Percentiles rank a stretch among this genome's conserved stretches.
Conservation (phyloP, 2,888 invertebrate species). For the Lasioglossum leucozonium region DNA sequence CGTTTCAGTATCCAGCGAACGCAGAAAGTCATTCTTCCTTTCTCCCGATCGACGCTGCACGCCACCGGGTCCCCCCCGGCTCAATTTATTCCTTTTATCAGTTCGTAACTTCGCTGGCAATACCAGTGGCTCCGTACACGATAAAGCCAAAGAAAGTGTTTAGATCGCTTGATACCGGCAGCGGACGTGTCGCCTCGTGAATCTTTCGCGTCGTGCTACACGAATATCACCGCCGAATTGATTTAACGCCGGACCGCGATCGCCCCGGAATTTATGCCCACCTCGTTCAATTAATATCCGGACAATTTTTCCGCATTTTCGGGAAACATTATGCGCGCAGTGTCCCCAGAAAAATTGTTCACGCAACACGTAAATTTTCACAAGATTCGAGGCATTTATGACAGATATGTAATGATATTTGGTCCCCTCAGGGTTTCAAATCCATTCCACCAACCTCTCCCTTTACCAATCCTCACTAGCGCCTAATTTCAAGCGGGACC, state of each 20-base stretch:
- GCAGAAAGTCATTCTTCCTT: constrained; percentile 67
- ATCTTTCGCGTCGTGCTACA: constrained; percentile 26
- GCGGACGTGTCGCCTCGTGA: not conserved
- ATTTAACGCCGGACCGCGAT: not conserved
- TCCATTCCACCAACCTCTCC: no score
- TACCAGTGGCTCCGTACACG: constrained; percentile 49
- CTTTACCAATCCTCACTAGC: no score
- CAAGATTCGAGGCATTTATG: no score
- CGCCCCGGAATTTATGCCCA: not conserved
- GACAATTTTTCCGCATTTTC: not conserved
- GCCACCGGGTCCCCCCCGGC: constrained; percentile 18
- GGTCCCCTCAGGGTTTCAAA: no score
- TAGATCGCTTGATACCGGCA: constrained; percentile 29
- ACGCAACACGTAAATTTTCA: no score
- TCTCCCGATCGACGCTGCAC: constrained; percentile 51
- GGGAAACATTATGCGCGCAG: no score
- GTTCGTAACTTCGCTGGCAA: constrained; percentile 47
- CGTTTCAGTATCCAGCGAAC: constrained; percentile 58
- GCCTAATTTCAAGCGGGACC: no score
- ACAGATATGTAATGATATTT: no score
- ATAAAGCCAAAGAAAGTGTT: constrained; percentile 45
- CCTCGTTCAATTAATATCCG: not conserved
- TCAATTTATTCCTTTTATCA: constrained; percentile 53
- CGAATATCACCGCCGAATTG: not conserved
- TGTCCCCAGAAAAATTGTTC: no score